phyloP scores from a whole-genome alignment of 2,797 vertebrate genomes.

The Rachycentron canadum region DNA sequence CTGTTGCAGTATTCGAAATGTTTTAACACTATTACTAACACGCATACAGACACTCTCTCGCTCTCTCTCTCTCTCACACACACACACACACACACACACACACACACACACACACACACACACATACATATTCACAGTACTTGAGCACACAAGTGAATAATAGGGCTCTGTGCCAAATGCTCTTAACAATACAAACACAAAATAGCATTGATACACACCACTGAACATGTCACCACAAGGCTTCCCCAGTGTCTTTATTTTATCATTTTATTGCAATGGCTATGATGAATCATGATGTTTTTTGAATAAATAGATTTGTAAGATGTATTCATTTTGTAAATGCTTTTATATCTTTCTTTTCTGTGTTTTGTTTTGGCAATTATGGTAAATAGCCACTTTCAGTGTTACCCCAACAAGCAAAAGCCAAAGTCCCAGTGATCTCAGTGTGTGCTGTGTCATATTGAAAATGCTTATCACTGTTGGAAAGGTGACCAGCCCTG shows the following conservation, averaged over 20 bases:
- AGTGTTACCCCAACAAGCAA: not conserved
- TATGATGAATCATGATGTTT: conserved; percentile 61
- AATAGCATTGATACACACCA: conserved; percentile 33
- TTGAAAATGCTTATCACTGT: not conserved
- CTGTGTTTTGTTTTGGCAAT: not conserved
- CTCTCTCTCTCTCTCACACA: not conserved
- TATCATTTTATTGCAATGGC: conserved; percentile 55
- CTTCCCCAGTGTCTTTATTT: conserved; percentile 52
- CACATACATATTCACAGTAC: conserved; percentile 8
- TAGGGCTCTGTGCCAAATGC: conserved; percentile 44
- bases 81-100: not conserved
- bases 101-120: conserved; percentile 3
- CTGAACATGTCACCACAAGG: conserved; percentile 43
- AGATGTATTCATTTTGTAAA: conserved; percentile 47
- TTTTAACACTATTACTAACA: conserved; percentile 8
- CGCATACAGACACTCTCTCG: not conserved
- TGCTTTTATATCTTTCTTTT: conserved; percentile 5
- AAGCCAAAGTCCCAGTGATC: too few relatives aligned
- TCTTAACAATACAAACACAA: conserved; percentile 5
- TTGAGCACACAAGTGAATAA: conserved; percentile 14
- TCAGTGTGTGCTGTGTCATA: not conserved
- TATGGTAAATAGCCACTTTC: not conserved
- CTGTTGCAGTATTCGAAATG: conserved; percentile 10
- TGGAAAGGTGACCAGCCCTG: not conserved
- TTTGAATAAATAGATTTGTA: conserved; percentile 82